A percentile compares a stretch with the other conserved stretches of the same genome.
These are phyloP conservation scores for Cepphus grylle DNA, from an alignment of 2,113 vertebrate genomes.

Conservation along the genomic window DNA sequence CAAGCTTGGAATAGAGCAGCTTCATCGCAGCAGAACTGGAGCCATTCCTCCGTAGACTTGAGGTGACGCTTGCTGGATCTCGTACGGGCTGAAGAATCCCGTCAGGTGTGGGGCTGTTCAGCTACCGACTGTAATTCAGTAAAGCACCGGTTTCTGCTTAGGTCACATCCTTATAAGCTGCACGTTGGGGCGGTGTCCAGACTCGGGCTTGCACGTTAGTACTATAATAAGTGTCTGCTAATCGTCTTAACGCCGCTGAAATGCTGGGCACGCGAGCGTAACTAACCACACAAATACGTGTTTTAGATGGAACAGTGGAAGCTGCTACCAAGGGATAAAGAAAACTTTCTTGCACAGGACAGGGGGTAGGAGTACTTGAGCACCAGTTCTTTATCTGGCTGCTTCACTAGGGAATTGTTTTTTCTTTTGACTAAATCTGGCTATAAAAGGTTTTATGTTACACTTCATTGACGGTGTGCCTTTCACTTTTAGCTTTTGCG, in stretches of 20 bases:
- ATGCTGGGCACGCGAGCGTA: neutral
- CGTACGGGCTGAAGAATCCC: neutral
- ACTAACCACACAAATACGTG: neutral
- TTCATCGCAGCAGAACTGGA: neutral
- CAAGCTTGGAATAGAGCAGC: neutral
- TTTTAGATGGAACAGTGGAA: neutral
- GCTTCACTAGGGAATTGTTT: neutral
- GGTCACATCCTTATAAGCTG: neutral
- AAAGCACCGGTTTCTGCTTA: neutral
- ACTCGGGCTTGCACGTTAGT: accelerated
- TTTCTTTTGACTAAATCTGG: neutral
- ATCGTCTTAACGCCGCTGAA: neutral
- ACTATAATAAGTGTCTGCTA: neutral
- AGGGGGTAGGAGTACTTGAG: neutral
- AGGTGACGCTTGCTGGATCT: neutral
- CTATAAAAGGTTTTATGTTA: neutral
- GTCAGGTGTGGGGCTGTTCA: no score
- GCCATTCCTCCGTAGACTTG: accelerated
- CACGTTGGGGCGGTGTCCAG: neutral
- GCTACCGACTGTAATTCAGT: neutral
- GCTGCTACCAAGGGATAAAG: neutral
- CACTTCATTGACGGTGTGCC: neutral
- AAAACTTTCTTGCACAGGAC: neutral
- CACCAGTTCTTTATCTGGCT: neutral
- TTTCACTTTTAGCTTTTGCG: neutral